Percentiles rank a stretch among this genome's conserved stretches.
phyloP scores from a whole-genome alignment of 2,888 invertebrate species.

The Athetis lepigone region DNA sequence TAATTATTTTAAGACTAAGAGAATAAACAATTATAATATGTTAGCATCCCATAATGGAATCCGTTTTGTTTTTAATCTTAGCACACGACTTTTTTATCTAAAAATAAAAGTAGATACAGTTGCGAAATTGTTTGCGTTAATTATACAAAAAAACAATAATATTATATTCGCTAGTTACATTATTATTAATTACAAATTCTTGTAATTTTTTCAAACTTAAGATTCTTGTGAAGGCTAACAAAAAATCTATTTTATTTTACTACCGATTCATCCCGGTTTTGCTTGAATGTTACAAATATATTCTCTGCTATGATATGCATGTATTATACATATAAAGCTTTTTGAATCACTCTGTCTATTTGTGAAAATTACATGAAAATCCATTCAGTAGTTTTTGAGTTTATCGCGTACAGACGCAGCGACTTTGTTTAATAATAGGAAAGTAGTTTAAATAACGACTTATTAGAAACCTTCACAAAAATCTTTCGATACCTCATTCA shows the following conservation, averaged over 20 bases:
- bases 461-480: neutral
- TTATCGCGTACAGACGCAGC: too few species aligned
- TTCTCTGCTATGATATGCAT: too few species aligned
- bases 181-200: too few species aligned
- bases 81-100: slow-evolving; percentile 27
- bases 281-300: too few species aligned
- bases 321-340: too few species aligned
- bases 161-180: slow-evolving; percentile 4
- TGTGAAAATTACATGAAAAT: too few species aligned
- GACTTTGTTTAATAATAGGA: too few species aligned
- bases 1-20: slow-evolving; percentile 26
- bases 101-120: slow-evolving; percentile 40
- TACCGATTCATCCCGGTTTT: too few species aligned
- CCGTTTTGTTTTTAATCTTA: slow-evolving; percentile 27
- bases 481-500: slow-evolving; percentile 1
- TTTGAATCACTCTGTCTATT: too few species aligned
- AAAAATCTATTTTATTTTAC: slow-evolving; percentile 1
- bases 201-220: neutral
- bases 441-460: too few species aligned
- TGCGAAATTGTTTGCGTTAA: slow-evolving; percentile 30
- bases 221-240: slow-evolving; percentile 7
- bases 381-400: too few species aligned
- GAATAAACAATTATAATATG: slow-evolving; percentile 47
- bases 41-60: slow-evolving; percentile 25
- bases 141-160: slow-evolving; percentile 1